These are phyloP conservation scores for Pygoscelis antarcticus DNA, from an alignment of 2,113 vertebrate species.

Conservation along the genomic window DNA sequence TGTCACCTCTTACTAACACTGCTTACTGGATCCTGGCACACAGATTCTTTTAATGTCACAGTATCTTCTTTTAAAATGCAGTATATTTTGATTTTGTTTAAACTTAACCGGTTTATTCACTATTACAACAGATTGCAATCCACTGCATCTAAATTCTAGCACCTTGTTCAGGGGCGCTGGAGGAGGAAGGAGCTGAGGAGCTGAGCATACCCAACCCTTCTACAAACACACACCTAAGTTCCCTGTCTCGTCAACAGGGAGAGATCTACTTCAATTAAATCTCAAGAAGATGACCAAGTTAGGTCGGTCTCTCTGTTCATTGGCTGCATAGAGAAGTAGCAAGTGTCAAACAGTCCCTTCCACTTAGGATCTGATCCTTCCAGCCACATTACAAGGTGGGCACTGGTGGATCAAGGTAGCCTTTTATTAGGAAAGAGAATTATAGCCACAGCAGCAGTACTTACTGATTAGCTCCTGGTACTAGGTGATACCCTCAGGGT, in stretches of 20 bases:
- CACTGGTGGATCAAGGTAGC: background rate
- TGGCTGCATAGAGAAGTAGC: background rate
- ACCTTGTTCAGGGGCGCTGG: background rate
- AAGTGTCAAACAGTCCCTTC: background rate
- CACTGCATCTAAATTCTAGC: background rate
- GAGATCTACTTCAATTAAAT: background rate
- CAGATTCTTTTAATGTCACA: conserved; percentile 12
- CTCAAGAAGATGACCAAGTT: background rate
- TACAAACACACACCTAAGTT: background rate
- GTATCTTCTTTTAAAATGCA: background rate
- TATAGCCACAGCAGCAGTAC: background rate
- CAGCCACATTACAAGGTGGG: background rate
- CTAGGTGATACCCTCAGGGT: background rate
- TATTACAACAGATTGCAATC: background rate
- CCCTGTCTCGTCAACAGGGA: background rate
- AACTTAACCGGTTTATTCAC: background rate
- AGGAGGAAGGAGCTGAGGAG: background rate
- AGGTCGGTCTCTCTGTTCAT: background rate
- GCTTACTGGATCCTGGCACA: background rate
- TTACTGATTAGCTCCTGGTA: background rate
- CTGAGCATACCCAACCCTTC: background rate
- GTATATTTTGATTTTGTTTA: background rate
- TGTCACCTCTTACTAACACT: conserved; percentile 36
- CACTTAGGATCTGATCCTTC: background rate
- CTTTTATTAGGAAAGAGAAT: background rate